Base-by-base conservation (phyloP, 2,797 vertebrate species). In the Orestias chungarensis region DNA sequence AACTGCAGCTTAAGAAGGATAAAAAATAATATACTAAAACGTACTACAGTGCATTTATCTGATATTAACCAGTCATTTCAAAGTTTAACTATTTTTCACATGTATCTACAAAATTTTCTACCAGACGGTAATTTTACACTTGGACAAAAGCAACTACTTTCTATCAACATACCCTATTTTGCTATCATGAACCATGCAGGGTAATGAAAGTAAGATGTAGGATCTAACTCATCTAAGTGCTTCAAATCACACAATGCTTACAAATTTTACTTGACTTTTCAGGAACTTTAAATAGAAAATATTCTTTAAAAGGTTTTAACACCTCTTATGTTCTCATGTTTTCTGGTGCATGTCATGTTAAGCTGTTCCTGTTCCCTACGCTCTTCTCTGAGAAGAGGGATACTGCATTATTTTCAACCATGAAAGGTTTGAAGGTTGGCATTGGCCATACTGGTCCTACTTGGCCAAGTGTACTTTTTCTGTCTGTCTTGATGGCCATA, bases 401-500 rank as follows among this genome's bases (percentile, higher is more conserved):
- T 83, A 76, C 87, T 81, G 82, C 91, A 92, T 83, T 72, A 71
- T 82, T 84, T 70, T 68, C 83, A 88, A 90, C 93, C 81, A 74
- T 81, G 76, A 74, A 88, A 89, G 85, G 89, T 93, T 91, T 93
- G 87, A 76, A 84, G 77, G 75, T n/a, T n/a, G 71, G 80, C 80
- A 68, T 79, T 78, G 75, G n/a, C n/a, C n/a, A n/a, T n/a, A n/a
- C n/a, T n/a, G n/a, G n/a, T n/a, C n/a, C n/a, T n/a, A n/a, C n/a
- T n/a, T n/a, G n/a, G n/a, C n/a, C n/a, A n/a, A n/a, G n/a, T n/a
- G n/a, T n/a, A n/a, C n/a, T 38, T 38, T 38, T 9, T 38, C 4
- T 38, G 38, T 38, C 38, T 38, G 38, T 38, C 38, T 38, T 38
- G 9, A 38, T 38, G 38, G 38, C 38, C 38, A 38, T 9, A 38